A percentile compares a stretch with the other conserved stretches of the same genome.
Conservation (phyloP, 2,888 invertebrate genomes). For the Digitonthophagus gazella region DNA sequence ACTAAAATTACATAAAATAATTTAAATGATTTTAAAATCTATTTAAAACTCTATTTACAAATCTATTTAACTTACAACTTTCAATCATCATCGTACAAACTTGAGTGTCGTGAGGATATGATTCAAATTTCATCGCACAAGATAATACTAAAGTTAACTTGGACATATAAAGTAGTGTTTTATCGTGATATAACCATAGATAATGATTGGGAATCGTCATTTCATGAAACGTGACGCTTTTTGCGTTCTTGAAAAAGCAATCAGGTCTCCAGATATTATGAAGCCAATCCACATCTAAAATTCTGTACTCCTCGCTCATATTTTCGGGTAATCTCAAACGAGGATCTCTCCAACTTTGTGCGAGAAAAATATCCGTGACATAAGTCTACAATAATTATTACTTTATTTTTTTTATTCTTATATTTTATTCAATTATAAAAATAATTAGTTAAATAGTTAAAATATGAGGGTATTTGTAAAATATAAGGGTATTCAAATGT, state of each 20-base stretch:
- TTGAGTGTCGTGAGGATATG: slow-evolving; percentile 92
- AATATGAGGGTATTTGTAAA: no score
- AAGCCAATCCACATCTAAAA: slow-evolving; percentile 86
- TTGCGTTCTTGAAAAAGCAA: slow-evolving; percentile 92
- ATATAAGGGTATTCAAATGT: no score
- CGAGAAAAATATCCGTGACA: slow-evolving; percentile 88
- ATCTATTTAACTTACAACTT: slow-evolving; percentile 84
- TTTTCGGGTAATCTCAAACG: slow-evolving; percentile 86
- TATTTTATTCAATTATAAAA: background rate
- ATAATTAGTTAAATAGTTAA: background rate
- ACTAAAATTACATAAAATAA: slow-evolving; percentile 55
- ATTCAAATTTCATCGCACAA: slow-evolving; percentile 92
- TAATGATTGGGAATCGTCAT: slow-evolving; percentile 95
- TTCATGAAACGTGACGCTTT: slow-evolving; percentile 88
- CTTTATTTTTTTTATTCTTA: slow-evolving; percentile 2
- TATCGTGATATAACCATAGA: slow-evolving; percentile 87
- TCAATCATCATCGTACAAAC: slow-evolving; percentile 93
- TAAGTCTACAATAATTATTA: slow-evolving; percentile 67
- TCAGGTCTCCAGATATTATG: slow-evolving; percentile 91
- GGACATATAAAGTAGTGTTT: slow-evolving; percentile 88
- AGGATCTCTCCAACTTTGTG: slow-evolving; percentile 91
- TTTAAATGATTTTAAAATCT: slow-evolving; percentile 5
- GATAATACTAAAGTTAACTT: slow-evolving; percentile 88
- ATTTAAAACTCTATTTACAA: background rate
- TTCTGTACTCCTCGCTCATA: slow-evolving; percentile 89